Evolutionary conservation across 2,888 invertebrate genomes (phyloP), one percentile per base, ranked within the genome.

Genomic region (Dynastes tityus): DNA sequence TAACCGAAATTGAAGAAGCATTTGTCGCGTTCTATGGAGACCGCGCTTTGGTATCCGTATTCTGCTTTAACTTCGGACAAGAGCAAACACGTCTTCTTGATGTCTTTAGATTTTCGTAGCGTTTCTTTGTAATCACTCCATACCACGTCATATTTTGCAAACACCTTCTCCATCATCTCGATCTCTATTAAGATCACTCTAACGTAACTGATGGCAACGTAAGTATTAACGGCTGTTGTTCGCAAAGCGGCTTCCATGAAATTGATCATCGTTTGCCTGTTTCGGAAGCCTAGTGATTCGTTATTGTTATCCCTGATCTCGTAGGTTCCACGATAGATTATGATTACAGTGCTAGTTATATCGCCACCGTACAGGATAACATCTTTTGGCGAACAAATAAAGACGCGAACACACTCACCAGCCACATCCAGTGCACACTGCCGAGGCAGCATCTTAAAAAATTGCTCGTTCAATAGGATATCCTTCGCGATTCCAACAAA

Each of bases 341-440:
- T 55, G 27, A 80, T 74, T 16, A 76, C 65, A 1, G 68, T 63
- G 0, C 8, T 45, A n/a, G 37, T 27, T 4, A 80, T 65, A 29
- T 81, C 81, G 0, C 81, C 80, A 2, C 78, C 27, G 13, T 78
- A 81, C 11, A 70, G 68, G 8, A 82, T 27, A 2, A 80, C 63
- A 11, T 81, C 79, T n/a, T 79, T 68, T 6, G 79, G 80, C 1
- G 82, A 76, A 3, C 78, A 65, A 37, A 77, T 64, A 5, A 40
- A 64, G 4, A 37, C 40, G 1, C 51, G 22, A 11, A 45, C 29
- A 70, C 71, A 61, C 1, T 63, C n/a, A 22, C 75, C 70, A 1
- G 53, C 49, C 9, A 82, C 67, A 2, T 81, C 49, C 9, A 76
- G 53, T 1, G 65, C 79, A 2, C 79, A 63, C 6, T 78, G 53